phyloP scores from a whole-genome alignment of 2,888 invertebrate species.

The Drosophila maculinotata region DNA sequence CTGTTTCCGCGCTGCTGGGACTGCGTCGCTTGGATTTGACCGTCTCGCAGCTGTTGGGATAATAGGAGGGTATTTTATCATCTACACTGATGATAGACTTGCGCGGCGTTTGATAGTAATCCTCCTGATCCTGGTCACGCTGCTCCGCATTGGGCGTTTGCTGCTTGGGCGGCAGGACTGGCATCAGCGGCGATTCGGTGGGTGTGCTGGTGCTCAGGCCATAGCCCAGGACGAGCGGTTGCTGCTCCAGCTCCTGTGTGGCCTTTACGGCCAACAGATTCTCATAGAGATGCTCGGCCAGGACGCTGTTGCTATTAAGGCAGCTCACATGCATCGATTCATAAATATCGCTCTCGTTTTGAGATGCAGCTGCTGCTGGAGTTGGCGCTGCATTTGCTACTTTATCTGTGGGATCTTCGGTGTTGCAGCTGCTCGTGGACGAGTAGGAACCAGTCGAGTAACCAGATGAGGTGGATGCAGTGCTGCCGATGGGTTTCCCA shows the following conservation, averaged over 20 bases:
- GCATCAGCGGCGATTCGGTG: conserved; percentile 79
- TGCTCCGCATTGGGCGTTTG: conserved; percentile 29
- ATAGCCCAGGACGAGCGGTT: conserved; percentile 33
- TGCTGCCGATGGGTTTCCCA: conserved; percentile 49
- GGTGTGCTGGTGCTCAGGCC: conserved; percentile 81
- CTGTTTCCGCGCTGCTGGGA: conserved; percentile 53
- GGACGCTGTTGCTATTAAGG: conserved; percentile 50
- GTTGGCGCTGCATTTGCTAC: background rate
- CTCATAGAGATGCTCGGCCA: conserved; percentile 81
- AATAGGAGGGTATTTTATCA: conserved; percentile 85
- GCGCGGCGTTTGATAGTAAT: conserved; percentile 82
- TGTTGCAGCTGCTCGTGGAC: conserved; percentile 72
- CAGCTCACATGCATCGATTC: conserved; percentile 76
- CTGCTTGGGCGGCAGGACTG: conserved; percentile 62
- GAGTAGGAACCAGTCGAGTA: conserved; percentile 80
- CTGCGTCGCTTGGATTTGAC: conserved; percentile 76
- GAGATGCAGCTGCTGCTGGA: background rate
- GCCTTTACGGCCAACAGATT: conserved; percentile 82
- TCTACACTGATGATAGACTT: conserved; percentile 84
- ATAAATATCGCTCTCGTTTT: conserved; percentile 79
- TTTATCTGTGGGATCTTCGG: conserved; percentile 46
- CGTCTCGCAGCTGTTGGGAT: conserved; percentile 84
- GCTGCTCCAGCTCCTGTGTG: conserved; percentile 75
- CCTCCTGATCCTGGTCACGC: conserved; percentile 59
- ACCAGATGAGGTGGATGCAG: conserved; percentile 78